A percentile compares a stretch with the other conserved stretches of the same genome.
These are phyloP conservation scores for Ariopsis seemanni DNA, from an alignment of 2,113 vertebrate species.

Conservation along the genomic window DNA sequence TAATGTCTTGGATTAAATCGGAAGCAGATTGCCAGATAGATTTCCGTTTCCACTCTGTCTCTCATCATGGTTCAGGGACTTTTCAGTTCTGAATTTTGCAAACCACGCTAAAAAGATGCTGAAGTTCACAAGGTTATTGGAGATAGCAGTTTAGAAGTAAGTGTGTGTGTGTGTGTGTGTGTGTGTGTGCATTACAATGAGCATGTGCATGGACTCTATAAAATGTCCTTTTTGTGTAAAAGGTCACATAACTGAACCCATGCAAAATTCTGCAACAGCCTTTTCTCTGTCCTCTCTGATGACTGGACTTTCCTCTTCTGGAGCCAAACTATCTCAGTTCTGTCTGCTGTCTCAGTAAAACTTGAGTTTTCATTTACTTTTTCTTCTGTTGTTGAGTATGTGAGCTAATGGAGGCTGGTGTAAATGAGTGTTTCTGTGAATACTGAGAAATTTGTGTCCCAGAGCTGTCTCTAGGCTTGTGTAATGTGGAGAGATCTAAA, in stretches of 20 bases:
- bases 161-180: too few relatives aligned
- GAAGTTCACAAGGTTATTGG: not conserved
- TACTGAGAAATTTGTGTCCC: too few relatives aligned
- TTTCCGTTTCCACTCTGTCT: too few relatives aligned
- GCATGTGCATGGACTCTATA: not conserved
- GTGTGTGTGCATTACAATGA: too few relatives aligned
- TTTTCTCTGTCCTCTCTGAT: not conserved
- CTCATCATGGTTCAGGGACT: too few relatives aligned
- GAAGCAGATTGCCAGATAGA: too few relatives aligned
- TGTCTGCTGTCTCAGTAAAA: not conserved
- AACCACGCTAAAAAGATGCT: not conserved
- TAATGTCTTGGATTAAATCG: too few relatives aligned
- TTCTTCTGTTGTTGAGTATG: not conserved
- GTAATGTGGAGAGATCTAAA: too few relatives aligned
- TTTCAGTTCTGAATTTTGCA: too few relatives aligned
- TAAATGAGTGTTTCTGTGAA: not conserved
- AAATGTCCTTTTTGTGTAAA: conserved; percentile 12
- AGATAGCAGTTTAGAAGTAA: not conserved
- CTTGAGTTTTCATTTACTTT: not conserved
- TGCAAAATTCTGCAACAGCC: not conserved
- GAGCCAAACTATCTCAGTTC: not conserved
- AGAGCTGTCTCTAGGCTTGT: too few relatives aligned
- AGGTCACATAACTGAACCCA: conserved; percentile 28
- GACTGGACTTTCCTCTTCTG: not conserved
- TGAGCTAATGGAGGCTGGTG: not conserved